Percentiles rank a stretch among this genome's conserved stretches.
Evolutionary conservation across 2,797 vertebrate genomes (phyloP).

Genomic region (Chaunax sp.): DNA sequence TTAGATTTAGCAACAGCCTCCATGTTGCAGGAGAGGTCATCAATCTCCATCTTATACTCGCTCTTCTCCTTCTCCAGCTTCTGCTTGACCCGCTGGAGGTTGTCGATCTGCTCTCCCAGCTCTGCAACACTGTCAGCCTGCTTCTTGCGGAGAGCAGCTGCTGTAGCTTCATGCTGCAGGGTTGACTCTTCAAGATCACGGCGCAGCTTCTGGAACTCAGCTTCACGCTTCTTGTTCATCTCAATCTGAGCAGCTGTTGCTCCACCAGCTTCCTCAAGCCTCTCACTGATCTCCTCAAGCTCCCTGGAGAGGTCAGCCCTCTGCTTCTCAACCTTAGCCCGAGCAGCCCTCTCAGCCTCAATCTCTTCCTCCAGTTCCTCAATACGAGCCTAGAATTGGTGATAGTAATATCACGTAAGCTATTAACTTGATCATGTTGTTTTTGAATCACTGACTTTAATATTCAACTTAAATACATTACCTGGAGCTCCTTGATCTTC

Average conservation of each 20-base stretch:
- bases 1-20: slow-evolving; percentile 28
- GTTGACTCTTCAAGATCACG: slow-evolving; percentile 61
- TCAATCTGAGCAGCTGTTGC: slow-evolving; percentile 76
- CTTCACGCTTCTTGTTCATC: slow-evolving; percentile 59
- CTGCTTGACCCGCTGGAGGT: slow-evolving; percentile 59
- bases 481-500: slow-evolving; percentile 86
- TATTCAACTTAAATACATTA: slow-evolving; percentile 12
- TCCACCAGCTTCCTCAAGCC: slow-evolving; percentile 86
- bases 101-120: slow-evolving; percentile 62
- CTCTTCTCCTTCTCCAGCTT: slow-evolving; percentile 48
- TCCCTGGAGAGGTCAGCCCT: slow-evolving; percentile 85
- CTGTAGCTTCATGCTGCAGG: slow-evolving; percentile 53
- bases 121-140: slow-evolving; percentile 35
- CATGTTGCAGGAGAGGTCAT: slow-evolving; percentile 67
- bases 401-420: slow-evolving; percentile 44
- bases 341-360: slow-evolving; percentile 5
- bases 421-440: not conserved
- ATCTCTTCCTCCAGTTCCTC: slow-evolving; percentile 76
- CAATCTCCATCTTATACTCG: slow-evolving; percentile 62
- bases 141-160: slow-evolving; percentile 53
- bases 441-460: not conserved
- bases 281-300: slow-evolving; percentile 88
- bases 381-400: slow-evolving; percentile 77
- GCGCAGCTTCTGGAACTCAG: slow-evolving; percentile 55
- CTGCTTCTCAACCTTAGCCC: slow-evolving; percentile 80